These are phyloP conservation scores for Chiroxiphia lanceolata DNA, from an alignment of 2,797 vertebrate genomes.

Conservation along the genomic window DNA sequence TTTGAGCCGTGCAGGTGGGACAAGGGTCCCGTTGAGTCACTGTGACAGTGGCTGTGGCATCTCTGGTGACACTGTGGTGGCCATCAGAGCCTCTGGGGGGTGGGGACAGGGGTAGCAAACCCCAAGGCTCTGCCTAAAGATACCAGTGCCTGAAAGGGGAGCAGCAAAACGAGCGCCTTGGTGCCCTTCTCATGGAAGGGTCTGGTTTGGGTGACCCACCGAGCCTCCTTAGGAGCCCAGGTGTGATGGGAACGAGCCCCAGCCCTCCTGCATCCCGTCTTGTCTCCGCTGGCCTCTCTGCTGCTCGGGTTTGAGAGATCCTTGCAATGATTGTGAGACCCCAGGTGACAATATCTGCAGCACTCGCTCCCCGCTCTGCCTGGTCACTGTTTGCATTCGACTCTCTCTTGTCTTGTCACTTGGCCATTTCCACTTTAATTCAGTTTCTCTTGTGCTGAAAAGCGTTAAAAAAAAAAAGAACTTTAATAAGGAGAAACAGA, in stretches of 20 bases:
- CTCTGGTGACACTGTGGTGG: neutral
- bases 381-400: neutral
- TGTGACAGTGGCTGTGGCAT: neutral
- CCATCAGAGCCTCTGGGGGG: neutral
- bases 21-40: fast-evolving
- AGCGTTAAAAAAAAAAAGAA: neutral
- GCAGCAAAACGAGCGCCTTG: fast-evolving
- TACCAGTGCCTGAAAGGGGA: neutral
- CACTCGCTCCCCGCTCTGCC: neutral
- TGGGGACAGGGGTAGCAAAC: neutral
- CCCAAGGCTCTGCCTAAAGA: neutral
- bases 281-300: neutral
- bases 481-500: neutral
- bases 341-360: neutral
- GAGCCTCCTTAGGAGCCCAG: neutral
- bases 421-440: neutral
- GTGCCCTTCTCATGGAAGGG: fast-evolving
- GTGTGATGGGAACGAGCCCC: fast-evolving
- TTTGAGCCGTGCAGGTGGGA: neutral
- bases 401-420: neutral
- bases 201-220: fast-evolving
- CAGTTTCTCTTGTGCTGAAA: neutral
- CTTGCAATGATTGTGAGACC: fast-evolving
- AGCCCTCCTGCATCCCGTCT: fast-evolving
- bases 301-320: neutral